Percentiles rank a stretch among this genome's conserved stretches.
Evolutionary conservation across 2,797 vertebrate species (phyloP).

Genomic region (Lepilemur ruficaudatus): DNA sequence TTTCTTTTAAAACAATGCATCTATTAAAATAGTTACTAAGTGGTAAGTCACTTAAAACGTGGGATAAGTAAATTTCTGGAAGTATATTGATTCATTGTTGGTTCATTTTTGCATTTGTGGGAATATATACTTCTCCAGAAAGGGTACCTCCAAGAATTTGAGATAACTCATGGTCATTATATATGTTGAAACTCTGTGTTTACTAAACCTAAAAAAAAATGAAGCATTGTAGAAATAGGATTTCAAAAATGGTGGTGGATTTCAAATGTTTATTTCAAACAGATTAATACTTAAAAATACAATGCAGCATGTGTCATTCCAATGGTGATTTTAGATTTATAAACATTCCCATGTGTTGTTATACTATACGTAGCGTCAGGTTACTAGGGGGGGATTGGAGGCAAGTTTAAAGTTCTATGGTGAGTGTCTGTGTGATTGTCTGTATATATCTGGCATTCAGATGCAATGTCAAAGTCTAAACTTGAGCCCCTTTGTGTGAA

Average conservation of each 20-base stretch:
- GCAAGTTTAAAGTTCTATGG: neutral
- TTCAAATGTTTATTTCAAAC: constrained; percentile 44
- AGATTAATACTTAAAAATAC: neutral
- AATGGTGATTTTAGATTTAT: neutral
- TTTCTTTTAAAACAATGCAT: neutral
- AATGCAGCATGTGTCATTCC: neutral
- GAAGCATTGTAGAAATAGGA: neutral
- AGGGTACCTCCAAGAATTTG: neutral
- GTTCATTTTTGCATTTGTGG: neutral
- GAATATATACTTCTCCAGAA: neutral
- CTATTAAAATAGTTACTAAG: neutral
- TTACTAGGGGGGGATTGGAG: neutral
- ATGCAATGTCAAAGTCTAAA: neutral
- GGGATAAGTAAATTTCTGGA: neutral
- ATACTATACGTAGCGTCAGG: neutral
- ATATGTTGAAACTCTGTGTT: neutral
- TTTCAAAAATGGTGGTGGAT: neutral
- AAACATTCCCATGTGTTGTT: neutral
- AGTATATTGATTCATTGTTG: neutral
- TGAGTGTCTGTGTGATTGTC: neutral
- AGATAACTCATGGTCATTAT: neutral
- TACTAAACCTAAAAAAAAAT: neutral
- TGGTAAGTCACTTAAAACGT: neutral
- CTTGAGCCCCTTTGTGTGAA: neutral
- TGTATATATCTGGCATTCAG: neutral